phyloP scores from a whole-genome alignment of 2,113 vertebrate species.

The Amia ocellicauda region DNA sequence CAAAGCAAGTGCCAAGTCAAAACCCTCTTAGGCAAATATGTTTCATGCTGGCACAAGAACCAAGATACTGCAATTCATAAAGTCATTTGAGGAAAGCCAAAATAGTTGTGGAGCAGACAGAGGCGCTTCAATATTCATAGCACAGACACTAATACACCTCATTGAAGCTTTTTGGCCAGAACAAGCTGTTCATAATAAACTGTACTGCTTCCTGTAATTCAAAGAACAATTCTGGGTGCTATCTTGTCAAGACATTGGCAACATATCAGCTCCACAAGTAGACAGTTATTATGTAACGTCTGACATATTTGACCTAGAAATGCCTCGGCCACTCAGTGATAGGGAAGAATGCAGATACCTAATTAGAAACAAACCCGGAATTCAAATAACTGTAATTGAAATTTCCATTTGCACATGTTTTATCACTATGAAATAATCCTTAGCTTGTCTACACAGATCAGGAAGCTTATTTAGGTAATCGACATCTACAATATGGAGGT shows the following conservation, averaged over 20 bases:
- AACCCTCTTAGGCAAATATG: no score
- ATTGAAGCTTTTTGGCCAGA: neutral
- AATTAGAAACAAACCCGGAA: slow-evolving; percentile 22
- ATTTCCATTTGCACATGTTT: slow-evolving; percentile 31
- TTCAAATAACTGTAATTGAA: slow-evolving; percentile 29
- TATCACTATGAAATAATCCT: slow-evolving; percentile 30
- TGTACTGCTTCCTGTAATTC: slow-evolving; percentile 6
- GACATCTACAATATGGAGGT: slow-evolving; percentile 20
- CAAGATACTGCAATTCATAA: no score
- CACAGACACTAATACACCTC: neutral
- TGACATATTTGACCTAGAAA: slow-evolving; percentile 43
- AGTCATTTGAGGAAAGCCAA: neutral
- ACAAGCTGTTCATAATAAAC: neutral
- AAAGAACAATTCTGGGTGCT: slow-evolving; percentile 18
- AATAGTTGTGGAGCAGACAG: neutral
- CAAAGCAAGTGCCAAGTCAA: no score
- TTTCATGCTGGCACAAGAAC: no score
- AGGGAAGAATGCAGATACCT: slow-evolving; percentile 26
- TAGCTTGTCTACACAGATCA: slow-evolving; percentile 20
- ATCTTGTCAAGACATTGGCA: slow-evolving; percentile 28
- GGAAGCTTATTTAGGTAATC: slow-evolving; percentile 17
- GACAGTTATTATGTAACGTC: slow-evolving; percentile 39
- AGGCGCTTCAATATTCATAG: neutral
- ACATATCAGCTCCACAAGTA: slow-evolving; percentile 29
- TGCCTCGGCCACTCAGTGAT: slow-evolving; percentile 28